These are phyloP conservation scores for Drosophila cognata DNA, from an alignment of 2,888 invertebrate genomes.

Conservation along the genomic window DNA sequence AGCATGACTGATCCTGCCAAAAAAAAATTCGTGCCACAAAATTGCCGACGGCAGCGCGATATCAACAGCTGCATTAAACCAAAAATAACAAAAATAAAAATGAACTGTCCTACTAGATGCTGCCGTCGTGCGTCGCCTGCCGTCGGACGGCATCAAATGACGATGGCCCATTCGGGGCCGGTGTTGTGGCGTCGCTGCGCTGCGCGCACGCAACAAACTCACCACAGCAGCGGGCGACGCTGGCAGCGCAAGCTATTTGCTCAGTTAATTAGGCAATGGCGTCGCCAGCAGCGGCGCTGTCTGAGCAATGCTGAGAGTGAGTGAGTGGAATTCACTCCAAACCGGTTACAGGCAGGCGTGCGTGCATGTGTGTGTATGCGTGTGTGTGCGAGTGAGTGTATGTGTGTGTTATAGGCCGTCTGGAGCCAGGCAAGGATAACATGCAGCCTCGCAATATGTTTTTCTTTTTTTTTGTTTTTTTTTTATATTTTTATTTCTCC, in stretches of 20 bases:
- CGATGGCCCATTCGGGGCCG: constrained; percentile 4
- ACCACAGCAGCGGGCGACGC: constrained; percentile 64
- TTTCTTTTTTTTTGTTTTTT: neutral
- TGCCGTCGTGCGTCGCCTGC: constrained; percentile 48
- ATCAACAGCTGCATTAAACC: neutral
- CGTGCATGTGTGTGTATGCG: constrained; percentile 6
- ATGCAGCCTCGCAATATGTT: constrained; percentile 46
- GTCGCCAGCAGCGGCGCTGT: constrained; percentile 28
- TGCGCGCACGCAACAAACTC: constrained; percentile 45
- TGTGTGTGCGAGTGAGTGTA: constrained; percentile 5
- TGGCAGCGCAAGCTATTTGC: constrained; percentile 59
- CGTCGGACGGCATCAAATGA: constrained; percentile 56
- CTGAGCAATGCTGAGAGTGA: constrained; percentile 27
- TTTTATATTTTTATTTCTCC: constrained; percentile 39
- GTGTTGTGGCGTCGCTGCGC: constrained; percentile 11
- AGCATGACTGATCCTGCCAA: constrained; percentile 41
- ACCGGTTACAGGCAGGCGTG: constrained; percentile 51
- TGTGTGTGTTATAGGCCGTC: constrained; percentile 40
- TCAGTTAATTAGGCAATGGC: constrained; percentile 69
- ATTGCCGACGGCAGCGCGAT: constrained; percentile 41
- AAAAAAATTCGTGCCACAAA: constrained; percentile 14
- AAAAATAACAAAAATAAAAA: neutral
- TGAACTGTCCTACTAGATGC: constrained; percentile 42
- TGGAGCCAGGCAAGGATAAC: constrained; percentile 66
- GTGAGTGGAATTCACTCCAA: constrained; percentile 59